Percentiles rank a stretch among this genome's conserved stretches.
These are phyloP conservation scores for Datnioides undecimradiatus DNA, from an alignment of 2,113 vertebrate species.

Conservation along the genomic window DNA sequence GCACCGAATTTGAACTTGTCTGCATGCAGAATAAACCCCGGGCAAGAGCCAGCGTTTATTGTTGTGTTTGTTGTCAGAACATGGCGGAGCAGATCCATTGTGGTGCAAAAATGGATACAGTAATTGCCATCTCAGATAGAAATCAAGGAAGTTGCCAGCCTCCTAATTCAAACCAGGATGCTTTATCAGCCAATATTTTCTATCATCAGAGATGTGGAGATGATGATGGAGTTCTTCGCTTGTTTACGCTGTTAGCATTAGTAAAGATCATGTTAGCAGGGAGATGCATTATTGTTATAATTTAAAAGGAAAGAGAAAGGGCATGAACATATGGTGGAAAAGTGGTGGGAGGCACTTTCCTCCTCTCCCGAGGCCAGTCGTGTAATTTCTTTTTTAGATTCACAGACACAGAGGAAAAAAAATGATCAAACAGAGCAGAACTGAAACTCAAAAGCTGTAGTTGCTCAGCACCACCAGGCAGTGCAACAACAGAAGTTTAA, in stretches of 20 bases:
- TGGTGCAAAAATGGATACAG: neutral
- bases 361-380: slow-evolving; percentile 31
- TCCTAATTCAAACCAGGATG: neutral
- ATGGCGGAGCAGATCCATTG: neutral
- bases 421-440: slow-evolving; percentile 56
- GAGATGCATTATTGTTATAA: slow-evolving; percentile 35
- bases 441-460: slow-evolving; percentile 44
- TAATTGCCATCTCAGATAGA: neutral
- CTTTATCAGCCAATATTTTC: slow-evolving; percentile 1
- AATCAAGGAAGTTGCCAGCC: neutral
- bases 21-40: neutral
- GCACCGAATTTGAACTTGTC: neutral
- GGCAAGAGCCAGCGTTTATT: neutral
- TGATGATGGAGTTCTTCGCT: neutral
- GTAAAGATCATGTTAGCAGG: slow-evolving; percentile 1
- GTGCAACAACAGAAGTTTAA: slow-evolving; percentile 42
- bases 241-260: slow-evolving; percentile 16
- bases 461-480: slow-evolving; percentile 11
- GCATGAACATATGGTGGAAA: slow-evolving; percentile 43
- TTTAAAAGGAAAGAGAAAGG: slow-evolving; percentile 40
- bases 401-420: slow-evolving; percentile 51
- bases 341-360: slow-evolving; percentile 44
- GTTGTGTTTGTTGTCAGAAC: neutral
- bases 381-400: slow-evolving; percentile 64
- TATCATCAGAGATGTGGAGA: neutral